phyloP scores from a whole-genome alignment of 2,888 invertebrate genomes.

The Erebia epiphron region DNA sequence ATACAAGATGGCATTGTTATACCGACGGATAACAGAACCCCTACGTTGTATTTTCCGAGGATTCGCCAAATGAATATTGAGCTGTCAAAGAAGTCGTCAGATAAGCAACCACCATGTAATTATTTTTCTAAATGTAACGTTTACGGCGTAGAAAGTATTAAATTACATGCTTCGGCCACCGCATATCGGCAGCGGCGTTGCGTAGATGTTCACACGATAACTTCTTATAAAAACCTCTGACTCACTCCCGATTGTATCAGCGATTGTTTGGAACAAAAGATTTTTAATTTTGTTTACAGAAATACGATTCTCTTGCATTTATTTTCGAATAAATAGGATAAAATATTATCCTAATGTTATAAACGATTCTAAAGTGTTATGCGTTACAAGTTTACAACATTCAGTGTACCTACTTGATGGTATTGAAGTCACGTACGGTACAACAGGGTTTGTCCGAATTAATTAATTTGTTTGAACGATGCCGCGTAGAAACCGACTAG shows the following conservation, averaged over 20 bases:
- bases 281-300: conserved; percentile 13
- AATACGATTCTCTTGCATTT: not conserved
- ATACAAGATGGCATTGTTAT: too few relatives aligned
- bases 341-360: not conserved
- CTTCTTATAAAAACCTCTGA: conserved; percentile 55
- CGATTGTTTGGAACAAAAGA: conserved; percentile 59
- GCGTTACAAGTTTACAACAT: too few relatives aligned
- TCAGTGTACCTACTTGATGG: too few relatives aligned
- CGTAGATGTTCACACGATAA: conserved; percentile 73
- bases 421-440: too few relatives aligned
- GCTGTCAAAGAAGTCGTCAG: conserved; percentile 71
- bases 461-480: too few relatives aligned
- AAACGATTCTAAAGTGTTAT: not conserved
- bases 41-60: conserved; percentile 37
- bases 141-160: conserved; percentile 71
- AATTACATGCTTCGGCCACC: conserved; percentile 65
- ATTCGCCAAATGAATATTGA: conserved; percentile 68
- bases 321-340: not conserved
- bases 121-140: conserved; percentile 65
- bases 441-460: too few relatives aligned
- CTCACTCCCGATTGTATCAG: conserved; percentile 49
- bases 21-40: not conserved
- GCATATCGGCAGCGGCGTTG: conserved; percentile 49
- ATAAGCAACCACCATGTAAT: conserved; percentile 66
- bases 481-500: too few relatives aligned